Percentiles rank a stretch among this genome's conserved stretches.
phyloP scores from a whole-genome alignment of 2,113 vertebrate genomes.

The Prionailurus bengalensis region DNA sequence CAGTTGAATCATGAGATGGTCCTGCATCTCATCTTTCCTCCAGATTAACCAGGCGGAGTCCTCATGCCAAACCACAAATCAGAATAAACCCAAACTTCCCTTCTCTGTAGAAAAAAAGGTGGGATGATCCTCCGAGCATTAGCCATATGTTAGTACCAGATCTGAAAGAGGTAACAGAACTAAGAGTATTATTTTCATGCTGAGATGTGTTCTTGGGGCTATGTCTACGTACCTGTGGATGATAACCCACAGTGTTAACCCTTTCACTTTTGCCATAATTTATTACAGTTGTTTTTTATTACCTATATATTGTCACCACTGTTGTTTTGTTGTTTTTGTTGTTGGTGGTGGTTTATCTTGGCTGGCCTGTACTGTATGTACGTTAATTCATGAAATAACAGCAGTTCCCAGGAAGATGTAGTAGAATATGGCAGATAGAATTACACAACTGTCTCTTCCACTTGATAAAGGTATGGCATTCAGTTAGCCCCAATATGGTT shows the following conservation, averaged over 20 bases:
- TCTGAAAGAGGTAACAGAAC: not conserved
- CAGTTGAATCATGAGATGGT: not conserved
- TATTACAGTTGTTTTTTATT: not conserved
- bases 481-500: not conserved
- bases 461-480: not conserved
- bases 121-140: not conserved
- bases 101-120: not conserved
- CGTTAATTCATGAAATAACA: not conserved
- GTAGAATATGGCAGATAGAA: not conserved
- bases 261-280: not conserved
- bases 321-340: not conserved
- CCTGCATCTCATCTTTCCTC: not conserved
- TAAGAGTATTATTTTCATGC: not conserved
- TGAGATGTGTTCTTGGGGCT: not conserved
- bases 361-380: not conserved
- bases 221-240: not conserved
- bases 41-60: not conserved
- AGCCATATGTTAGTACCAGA: not conserved
- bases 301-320: not conserved
- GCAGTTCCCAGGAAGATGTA: not conserved
- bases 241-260: not conserved
- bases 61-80: not conserved
- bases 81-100: not conserved
- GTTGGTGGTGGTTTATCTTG: not conserved
- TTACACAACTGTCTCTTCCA: not conserved